Percentiles rank a stretch among this genome's conserved stretches.
Evolutionary conservation across 2,888 invertebrate genomes (phyloP).

Genomic region (Scaptomyza tumidula): DNA sequence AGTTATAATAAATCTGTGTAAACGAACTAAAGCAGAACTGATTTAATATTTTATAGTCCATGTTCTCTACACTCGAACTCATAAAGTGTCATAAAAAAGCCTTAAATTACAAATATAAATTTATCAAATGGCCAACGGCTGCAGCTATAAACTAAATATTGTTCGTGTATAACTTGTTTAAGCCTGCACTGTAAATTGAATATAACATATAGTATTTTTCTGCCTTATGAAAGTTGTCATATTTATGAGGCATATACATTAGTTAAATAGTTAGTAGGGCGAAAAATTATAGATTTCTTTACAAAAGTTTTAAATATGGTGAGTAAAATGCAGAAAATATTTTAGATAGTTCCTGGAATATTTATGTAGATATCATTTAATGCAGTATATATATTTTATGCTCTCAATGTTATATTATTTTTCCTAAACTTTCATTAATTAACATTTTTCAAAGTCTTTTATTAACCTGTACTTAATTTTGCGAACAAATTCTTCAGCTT

Average conservation of each 20-base stretch:
- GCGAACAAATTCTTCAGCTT: no score
- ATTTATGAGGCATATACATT: constrained; percentile 7
- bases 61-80: constrained; percentile 8
- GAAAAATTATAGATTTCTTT: neutral
- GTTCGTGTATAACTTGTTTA: constrained; percentile 31
- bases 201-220: constrained; percentile 10
- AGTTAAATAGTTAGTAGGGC: constrained; percentile 11
- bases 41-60: constrained; percentile 34
- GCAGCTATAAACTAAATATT: constrained; percentile 31
- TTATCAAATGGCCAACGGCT: constrained; percentile 18
- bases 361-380: no score
- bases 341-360: no score
- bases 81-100: constrained; percentile 49
- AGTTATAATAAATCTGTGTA: constrained; percentile 32
- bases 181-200: constrained; percentile 20
- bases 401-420: no score
- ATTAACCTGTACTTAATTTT: no score
- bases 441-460: constrained; percentile 28
- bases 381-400: no score
- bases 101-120: constrained; percentile 34
- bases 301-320: no score
- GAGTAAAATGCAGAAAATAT: neutral
- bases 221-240: neutral
- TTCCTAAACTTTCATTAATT: constrained; percentile 7
- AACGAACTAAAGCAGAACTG: constrained; percentile 6